A percentile compares a stretch with the other conserved stretches of the same genome.
Conservation (phyloP, 2,113 vertebrate species). For the Gambusia holbrooki region DNA sequence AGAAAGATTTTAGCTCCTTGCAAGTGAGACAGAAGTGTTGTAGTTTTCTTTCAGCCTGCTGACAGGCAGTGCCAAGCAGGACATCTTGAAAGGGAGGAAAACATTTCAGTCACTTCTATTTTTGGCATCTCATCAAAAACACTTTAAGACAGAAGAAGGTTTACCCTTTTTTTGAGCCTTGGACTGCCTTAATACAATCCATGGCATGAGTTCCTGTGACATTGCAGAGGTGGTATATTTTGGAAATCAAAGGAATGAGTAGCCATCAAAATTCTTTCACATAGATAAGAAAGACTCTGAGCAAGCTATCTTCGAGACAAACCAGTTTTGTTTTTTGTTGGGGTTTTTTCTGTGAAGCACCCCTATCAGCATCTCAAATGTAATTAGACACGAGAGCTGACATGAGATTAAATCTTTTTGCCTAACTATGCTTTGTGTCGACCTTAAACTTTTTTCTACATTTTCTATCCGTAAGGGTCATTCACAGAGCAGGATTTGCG, state of each 20-base stretch:
- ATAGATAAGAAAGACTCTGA: conserved; percentile 21
- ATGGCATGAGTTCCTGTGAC: no score
- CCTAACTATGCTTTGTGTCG: conserved; percentile 22
- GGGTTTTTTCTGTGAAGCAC: conserved; percentile 16
- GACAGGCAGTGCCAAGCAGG: background rate
- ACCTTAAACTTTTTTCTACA: conserved; percentile 27
- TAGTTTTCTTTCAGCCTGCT: background rate
- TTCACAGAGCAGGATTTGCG: conserved; percentile 27
- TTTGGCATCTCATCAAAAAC: background rate
- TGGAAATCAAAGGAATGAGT: conserved; percentile 39
- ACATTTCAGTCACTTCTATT: background rate
- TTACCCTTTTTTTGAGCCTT: background rate
- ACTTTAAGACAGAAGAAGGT: background rate
- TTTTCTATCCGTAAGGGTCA: conserved; percentile 7
- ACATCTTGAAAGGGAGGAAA: background rate
- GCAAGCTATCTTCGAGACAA: conserved; percentile 10
- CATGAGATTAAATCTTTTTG: conserved; percentile 35
- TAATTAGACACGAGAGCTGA: conserved; percentile 55
- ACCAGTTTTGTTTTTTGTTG: background rate
- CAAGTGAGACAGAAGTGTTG: background rate
- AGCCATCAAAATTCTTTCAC: conserved; percentile 18
- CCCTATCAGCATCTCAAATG: conserved; percentile 50
- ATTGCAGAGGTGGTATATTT: conserved; percentile 12
- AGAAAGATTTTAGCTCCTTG: background rate
- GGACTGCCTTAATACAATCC: no score